Evolutionary conservation across 2,888 invertebrate genomes (phyloP).

Genomic region (Drosophila pseudotalamancana): DNA sequence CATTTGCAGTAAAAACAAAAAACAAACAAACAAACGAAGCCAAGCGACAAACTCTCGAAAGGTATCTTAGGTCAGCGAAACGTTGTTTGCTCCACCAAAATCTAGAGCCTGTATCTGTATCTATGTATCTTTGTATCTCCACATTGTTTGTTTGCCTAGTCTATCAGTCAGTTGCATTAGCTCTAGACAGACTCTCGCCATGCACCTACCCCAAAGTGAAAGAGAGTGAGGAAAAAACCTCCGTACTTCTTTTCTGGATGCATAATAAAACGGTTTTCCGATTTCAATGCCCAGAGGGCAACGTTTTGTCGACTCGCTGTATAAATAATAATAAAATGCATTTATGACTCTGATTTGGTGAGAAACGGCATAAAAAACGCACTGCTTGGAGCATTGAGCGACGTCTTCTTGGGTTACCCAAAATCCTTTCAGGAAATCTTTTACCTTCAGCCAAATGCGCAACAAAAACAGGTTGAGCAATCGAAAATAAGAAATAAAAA

Average conservation of each 20-base stretch:
- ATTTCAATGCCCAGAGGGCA: conserved; percentile 35
- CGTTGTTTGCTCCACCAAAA: conserved; percentile 29
- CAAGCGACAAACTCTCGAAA: conserved; percentile 36
- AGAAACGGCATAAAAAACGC: conserved; percentile 54
- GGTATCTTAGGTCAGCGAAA: conserved; percentile 42
- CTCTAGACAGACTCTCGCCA: conserved; percentile 20
- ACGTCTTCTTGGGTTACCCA: conserved; percentile 9
- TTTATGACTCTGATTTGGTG: conserved; percentile 74
- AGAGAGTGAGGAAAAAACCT: conserved; percentile 7
- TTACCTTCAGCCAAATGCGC: conserved; percentile 43
- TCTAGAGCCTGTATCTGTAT: conserved; percentile 18
- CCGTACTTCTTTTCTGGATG: conserved; percentile 45
- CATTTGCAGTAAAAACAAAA: conserved; percentile 48
- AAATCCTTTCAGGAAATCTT: conserved; percentile 56
- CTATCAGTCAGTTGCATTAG: conserved; percentile 47
- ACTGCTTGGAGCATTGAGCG: conserved; percentile 35
- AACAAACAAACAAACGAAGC: conserved; percentile 57
- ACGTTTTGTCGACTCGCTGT: conserved; percentile 37
- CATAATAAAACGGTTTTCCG: conserved; percentile 47
- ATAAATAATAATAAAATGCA: conserved; percentile 72
- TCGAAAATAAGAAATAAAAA: conserved; percentile 1
- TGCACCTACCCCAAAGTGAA: conserved; percentile 49
- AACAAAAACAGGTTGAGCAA: conserved; percentile 65
- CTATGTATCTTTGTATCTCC: conserved; percentile 31
- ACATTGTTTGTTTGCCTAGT: conserved; percentile 33